A percentile compares a stretch with the other conserved stretches of the same genome.
Conservation (phyloP, 2,797 vertebrate species). For the Artibeus jamaicensis region DNA sequence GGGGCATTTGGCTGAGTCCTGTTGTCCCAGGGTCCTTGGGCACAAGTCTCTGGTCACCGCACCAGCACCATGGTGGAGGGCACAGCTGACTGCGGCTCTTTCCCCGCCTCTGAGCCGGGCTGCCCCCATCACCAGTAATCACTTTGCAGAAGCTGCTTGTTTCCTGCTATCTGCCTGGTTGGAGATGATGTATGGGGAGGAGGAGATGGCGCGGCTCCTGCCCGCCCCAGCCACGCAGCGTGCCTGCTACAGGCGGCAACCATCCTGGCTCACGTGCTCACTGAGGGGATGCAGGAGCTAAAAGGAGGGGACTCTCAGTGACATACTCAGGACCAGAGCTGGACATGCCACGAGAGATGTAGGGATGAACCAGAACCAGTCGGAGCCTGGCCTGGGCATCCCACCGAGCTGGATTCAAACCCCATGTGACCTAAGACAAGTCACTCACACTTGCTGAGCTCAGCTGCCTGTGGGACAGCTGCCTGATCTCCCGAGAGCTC, state of each 20-base stretch:
- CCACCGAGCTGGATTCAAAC: not conserved
- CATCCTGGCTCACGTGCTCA: not conserved
- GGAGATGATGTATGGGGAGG: conserved; percentile 72
- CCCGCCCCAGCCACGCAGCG: not conserved
- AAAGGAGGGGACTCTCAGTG: not conserved
- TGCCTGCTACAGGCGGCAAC: not conserved
- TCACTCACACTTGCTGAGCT: not conserved
- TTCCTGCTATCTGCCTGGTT: conserved; percentile 76
- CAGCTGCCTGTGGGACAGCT: not conserved
- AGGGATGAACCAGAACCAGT: not conserved
- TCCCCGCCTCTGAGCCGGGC: not conserved
- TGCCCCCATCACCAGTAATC: conserved; percentile 63
- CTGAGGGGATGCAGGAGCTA: not conserved
- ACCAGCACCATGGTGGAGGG: not conserved
- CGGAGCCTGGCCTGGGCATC: not conserved
- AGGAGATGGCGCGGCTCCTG: not conserved
- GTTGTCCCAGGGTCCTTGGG: not conserved
- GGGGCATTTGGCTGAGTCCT: not conserved
- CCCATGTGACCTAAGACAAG: not conserved
- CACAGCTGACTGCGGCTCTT: not conserved
- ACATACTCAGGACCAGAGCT: not conserved
- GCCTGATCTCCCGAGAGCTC: not conserved
- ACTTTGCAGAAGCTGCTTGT: conserved; percentile 57
- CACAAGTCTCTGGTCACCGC: not conserved
- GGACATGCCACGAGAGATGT: not conserved